Evolutionary conservation across 2,797 vertebrate species (phyloP), one percentile per base, ranked within the genome.

Genomic region (Xenentodon cancila): DNA sequence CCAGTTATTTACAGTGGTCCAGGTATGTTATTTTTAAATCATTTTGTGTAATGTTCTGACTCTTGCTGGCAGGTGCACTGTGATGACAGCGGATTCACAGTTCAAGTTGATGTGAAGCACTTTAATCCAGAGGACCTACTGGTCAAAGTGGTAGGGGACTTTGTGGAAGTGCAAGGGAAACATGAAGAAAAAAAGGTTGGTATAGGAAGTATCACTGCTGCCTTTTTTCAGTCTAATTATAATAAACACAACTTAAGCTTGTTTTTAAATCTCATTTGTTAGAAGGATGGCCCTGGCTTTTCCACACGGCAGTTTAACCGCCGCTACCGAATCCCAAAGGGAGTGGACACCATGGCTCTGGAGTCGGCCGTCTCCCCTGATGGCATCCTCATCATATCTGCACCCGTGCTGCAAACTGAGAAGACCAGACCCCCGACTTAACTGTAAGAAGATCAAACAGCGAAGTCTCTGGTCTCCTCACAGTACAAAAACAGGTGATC

Each of bases 131-230:
- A 93, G 47, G 92, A 94, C 45, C 75, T 94, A 0, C 55, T 84
- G 73, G 93, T 94, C 12, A 94, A 94, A 84, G 93, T 94, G 50
- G 75, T 67, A 0, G 92, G 93, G 73, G 91, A 92, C 65, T 94
- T 94, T 88, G 87, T 94, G 13, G 93, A 94, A 60, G 93, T 94
- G 18, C 90, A 93, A 54, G 93, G 93, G 68, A 94, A 90, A 69
- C 93, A 94, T 27, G 89, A 93, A 67, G 90, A 94, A 59, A 91
- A 73, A 81, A 92, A 92, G 93, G 93, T 94, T 58, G 1, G 88
- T 77, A 7, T 53, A 21, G 4, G 0, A 1, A 60, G 4, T 1
- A 59, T 3, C 7, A 18, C 6, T 17, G 0, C 19, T 27, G 12
- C 8, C 9, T 46, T 17, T 42, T 21, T 11, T 13, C 2, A 5